Evolutionary conservation across 2,113 vertebrate species (phyloP).

Genomic region (Nothocercus nigrocapillus): DNA sequence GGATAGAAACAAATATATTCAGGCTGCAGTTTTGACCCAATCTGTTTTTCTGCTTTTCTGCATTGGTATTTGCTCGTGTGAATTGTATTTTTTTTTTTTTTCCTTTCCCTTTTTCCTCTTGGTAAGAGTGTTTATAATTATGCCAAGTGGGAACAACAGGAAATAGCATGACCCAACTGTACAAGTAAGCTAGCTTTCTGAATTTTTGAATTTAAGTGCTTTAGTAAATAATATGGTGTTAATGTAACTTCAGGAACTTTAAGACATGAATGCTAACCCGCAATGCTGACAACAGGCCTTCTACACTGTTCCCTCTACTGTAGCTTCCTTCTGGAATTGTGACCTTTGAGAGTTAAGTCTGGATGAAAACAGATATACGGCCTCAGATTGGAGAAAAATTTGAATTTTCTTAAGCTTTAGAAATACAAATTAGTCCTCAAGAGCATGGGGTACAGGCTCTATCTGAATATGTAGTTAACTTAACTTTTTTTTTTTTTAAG

Average conservation of each 20-base stretch:
- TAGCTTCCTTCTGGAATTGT: neutral
- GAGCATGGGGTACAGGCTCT: neutral
- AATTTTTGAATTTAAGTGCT: neutral
- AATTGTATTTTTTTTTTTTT: neutral
- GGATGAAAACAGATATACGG: neutral
- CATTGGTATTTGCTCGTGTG: conserved; percentile 1
- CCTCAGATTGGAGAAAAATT: neutral
- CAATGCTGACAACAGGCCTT: no score
- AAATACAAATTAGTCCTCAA: neutral
- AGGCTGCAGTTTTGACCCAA: conserved; percentile 56
- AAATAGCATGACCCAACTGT: neutral
- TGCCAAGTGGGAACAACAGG: neutral
- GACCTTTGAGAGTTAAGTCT: neutral
- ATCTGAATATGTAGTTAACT: neutral
- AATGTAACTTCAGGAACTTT: neutral
- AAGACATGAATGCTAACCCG: neutral
- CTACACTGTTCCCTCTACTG: neutral
- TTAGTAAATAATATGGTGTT: neutral
- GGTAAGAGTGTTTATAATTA: neutral
- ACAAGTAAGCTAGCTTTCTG: neutral
- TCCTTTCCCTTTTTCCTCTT: neutral
- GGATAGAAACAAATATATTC: conserved; percentile 70
- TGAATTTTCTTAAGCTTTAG: neutral
- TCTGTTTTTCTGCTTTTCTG: conserved; percentile 57
- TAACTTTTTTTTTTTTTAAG: no score